These are phyloP conservation scores for Psilopogon haemacephalus DNA, from an alignment of 2,113 vertebrate species.

Conservation along the genomic window DNA sequence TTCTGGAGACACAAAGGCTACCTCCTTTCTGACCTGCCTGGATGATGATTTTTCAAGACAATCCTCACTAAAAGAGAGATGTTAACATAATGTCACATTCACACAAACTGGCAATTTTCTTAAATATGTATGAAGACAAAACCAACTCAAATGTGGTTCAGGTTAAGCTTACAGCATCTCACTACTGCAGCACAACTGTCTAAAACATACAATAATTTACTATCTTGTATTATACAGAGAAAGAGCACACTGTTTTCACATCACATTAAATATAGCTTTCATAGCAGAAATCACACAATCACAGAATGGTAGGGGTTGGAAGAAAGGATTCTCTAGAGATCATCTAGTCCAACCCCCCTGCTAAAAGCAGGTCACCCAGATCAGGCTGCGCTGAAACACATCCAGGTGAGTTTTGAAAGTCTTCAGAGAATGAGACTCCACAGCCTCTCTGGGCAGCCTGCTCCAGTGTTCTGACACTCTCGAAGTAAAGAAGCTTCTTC, in stretches of 20 bases:
- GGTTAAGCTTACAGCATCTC: neutral
- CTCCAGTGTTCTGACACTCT: no score
- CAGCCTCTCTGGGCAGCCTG: no score
- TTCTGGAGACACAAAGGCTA: neutral
- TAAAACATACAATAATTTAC: neutral
- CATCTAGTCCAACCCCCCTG: no score
- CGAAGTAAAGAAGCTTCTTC: no score
- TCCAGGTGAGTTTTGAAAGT: no score
- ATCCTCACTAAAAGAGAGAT: neutral
- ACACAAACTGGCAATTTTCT: neutral
- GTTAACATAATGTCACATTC: neutral
- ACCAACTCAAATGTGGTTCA: neutral
- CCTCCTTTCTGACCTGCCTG: neutral
- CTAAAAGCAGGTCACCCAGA: no score
- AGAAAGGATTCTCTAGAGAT: no score
- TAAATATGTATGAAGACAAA: neutral
- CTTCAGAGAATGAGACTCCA: no score
- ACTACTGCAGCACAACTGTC: neutral
- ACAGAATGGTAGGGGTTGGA: no score
- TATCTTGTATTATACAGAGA: neutral
- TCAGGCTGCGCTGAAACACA: no score
- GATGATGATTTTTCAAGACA: neutral
- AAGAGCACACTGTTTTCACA: neutral
- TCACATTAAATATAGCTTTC: neutral
- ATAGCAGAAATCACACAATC: neutral